Evolutionary conservation across 2,888 invertebrate species (phyloP).

Genomic region (Sthenelais limicola): DNA sequence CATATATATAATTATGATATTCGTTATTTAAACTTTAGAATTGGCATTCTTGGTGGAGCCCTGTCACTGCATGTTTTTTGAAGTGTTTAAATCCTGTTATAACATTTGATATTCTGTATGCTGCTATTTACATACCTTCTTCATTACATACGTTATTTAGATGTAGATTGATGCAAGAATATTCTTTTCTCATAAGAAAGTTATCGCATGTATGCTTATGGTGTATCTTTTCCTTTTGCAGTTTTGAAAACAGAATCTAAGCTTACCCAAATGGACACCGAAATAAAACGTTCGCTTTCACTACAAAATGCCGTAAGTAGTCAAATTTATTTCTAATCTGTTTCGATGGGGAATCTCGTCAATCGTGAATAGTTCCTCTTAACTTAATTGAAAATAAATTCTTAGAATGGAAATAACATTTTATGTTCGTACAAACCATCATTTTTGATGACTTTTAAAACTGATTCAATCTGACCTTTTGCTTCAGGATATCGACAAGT

Average conservation of each 20-base stretch:
- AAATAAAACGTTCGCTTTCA: constrained; percentile 73
- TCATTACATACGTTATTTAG: background rate
- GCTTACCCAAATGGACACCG: constrained; percentile 82
- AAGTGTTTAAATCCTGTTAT: background rate
- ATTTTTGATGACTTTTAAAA: constrained; percentile 2
- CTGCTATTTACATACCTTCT: background rate
- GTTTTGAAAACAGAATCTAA: constrained; percentile 79
- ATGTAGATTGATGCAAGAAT: too few species aligned
- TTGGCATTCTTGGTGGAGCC: background rate
- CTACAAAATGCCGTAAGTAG: constrained; percentile 57
- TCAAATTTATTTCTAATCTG: background rate
- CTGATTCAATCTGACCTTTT: constrained; percentile 6
- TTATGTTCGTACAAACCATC: background rate
- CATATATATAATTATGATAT: too few species aligned
- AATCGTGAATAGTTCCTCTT: too few species aligned
- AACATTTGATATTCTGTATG: background rate
- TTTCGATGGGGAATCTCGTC: too few species aligned
- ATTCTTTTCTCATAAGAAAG: too few species aligned
- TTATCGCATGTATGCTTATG: background rate
- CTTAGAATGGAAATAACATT: background rate
- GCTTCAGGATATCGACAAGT: constrained; percentile 69
- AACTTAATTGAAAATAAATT: too few species aligned
- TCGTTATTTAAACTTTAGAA: too few species aligned
- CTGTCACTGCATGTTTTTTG: constrained; percentile 2
- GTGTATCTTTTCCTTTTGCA: constrained; percentile 71